Evolutionary conservation across 2,113 vertebrate genomes (phyloP).

Genomic region (Diphyllodes magnificus): DNA sequence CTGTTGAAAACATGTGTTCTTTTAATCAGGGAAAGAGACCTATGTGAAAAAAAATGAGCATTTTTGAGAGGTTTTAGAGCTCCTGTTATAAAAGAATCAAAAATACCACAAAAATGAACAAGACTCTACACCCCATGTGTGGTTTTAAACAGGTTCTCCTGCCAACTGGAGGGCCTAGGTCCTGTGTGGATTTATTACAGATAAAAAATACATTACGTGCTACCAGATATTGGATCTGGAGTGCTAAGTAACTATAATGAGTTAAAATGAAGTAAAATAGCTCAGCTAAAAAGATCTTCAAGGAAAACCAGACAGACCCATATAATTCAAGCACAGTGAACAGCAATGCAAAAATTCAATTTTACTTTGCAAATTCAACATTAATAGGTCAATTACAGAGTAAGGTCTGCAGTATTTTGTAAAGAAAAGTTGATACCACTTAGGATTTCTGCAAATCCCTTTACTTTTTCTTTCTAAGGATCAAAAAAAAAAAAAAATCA

Average conservation of each 20-base stretch:
- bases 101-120: neutral
- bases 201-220: constrained; percentile 74
- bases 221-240: constrained; percentile 69
- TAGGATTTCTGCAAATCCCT: neutral
- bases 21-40: neutral
- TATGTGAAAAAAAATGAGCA: neutral
- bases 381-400: neutral
- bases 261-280: neutral
- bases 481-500: neutral
- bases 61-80: neutral
- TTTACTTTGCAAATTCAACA: constrained; percentile 13
- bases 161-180: constrained; percentile 30
- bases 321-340: constrained; percentile 53
- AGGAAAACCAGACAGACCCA: constrained; percentile 67
- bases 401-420: neutral
- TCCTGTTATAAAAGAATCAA: neutral
- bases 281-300: constrained; percentile 67
- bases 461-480: neutral
- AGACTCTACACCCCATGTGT: neutral
- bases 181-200: constrained; percentile 58
- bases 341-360: constrained; percentile 52
- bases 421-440: neutral
- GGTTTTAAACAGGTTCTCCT: constrained; percentile 26
- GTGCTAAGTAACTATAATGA: constrained; percentile 46
- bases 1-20: neutral